phyloP scores from a whole-genome alignment of 2,888 invertebrate species.

The Caradrina kadenii region DNA sequence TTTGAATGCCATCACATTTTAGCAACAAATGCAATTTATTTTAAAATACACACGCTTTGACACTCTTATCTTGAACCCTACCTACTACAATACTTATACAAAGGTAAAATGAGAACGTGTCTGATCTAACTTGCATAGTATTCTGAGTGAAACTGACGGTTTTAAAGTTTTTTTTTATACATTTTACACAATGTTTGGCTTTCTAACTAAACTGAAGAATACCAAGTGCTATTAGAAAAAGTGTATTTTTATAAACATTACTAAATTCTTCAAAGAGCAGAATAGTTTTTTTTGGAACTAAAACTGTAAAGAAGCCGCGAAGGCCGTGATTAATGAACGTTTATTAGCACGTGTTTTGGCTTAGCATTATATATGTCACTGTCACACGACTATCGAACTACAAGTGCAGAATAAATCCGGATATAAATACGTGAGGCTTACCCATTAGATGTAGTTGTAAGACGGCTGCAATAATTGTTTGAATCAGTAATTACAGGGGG shows the following conservation, averaged over 20 bases:
- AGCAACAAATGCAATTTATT: conserved; percentile 30
- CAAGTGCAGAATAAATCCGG: background rate
- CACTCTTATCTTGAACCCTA: conserved; percentile 17
- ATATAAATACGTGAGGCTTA: background rate
- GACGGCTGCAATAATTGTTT: background rate
- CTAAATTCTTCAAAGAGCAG: background rate
- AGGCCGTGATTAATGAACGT: no score
- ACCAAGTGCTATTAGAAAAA: conserved; percentile 10
- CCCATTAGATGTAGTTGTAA: background rate
- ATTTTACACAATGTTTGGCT: conserved; percentile 40
- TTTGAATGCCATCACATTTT: conserved; percentile 18
- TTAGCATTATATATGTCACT: background rate
- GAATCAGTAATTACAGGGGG: background rate
- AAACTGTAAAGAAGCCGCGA: background rate
- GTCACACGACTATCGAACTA: background rate
- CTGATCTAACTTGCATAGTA: conserved; percentile 56
- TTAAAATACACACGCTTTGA: conserved; percentile 25
- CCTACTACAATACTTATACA: background rate
- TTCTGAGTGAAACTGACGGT: conserved; percentile 47
- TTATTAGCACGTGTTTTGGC: background rate
- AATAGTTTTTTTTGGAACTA: background rate
- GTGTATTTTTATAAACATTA: background rate
- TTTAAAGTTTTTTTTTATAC: conserved; percentile 19
- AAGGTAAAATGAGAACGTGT: conserved; percentile 53
- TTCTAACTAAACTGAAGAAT: conserved; percentile 43